Conservation (phyloP, 2,797 vertebrate species). For the Acanthis flammea region DNA sequence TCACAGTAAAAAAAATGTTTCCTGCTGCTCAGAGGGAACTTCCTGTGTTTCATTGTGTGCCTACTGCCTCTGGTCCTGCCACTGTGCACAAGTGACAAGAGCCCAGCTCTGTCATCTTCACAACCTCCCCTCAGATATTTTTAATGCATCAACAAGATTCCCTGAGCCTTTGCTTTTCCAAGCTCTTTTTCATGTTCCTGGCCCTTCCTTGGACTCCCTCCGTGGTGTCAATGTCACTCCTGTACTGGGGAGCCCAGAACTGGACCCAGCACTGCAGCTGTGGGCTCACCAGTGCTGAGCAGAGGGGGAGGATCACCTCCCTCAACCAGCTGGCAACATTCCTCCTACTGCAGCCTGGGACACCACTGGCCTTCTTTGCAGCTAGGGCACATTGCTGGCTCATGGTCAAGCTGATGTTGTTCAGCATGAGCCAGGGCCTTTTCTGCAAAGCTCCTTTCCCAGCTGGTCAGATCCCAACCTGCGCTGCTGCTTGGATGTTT, state of each 20-base stretch:
- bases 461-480: neutral
- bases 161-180: neutral
- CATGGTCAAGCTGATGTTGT: fast-evolving
- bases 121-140: neutral
- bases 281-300: neutral
- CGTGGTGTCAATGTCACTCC: neutral
- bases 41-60: neutral
- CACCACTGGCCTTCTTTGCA: neutral
- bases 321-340: fast-evolving
- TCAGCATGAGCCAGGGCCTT: neutral
- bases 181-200: neutral
- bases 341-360: neutral
- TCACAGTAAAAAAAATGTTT: neutral
- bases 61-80: neutral
- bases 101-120: fast-evolving
- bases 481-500: neutral
- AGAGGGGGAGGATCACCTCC: neutral
- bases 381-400: neutral
- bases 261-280: neutral
- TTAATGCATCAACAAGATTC: neutral
- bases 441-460: neutral
- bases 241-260: neutral
- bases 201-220: neutral
- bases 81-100: neutral
- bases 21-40: neutral